A percentile compares a stretch with the other conserved stretches of the same genome.
Evolutionary conservation across 2,113 vertebrate species (phyloP).

Genomic region (Dromiciops gliroides): DNA sequence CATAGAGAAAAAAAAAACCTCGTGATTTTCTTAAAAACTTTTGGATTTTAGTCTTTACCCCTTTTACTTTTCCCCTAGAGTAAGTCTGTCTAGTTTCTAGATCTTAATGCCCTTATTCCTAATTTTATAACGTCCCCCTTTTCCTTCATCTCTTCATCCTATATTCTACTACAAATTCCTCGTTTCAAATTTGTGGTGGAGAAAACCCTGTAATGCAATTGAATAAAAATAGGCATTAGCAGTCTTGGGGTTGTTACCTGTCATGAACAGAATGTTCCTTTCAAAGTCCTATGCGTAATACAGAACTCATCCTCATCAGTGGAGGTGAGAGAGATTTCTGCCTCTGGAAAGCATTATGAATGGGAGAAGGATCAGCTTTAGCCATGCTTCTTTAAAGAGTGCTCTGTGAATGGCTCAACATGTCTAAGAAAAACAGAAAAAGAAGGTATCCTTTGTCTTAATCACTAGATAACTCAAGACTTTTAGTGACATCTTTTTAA

Average conservation of each 20-base stretch:
- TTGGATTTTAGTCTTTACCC: background rate
- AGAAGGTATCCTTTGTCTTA: background rate
- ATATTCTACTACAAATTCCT: background rate
- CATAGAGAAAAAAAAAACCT: slow-evolving; percentile 1
- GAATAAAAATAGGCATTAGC: slow-evolving; percentile 28
- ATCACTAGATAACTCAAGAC: slow-evolving; percentile 2
- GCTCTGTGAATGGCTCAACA: slow-evolving; percentile 8
- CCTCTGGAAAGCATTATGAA: slow-evolving; percentile 11
- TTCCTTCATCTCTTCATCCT: background rate
- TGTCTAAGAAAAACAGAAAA: slow-evolving; percentile 41
- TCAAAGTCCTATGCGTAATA: background rate
- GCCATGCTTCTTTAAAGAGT: background rate
- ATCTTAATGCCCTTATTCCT: slow-evolving; percentile 10
- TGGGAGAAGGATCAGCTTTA: background rate
- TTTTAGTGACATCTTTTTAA: slow-evolving; percentile 42
- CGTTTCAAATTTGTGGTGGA: background rate
- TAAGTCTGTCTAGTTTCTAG: slow-evolving; percentile 13
- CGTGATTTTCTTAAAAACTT: slow-evolving; percentile 14
- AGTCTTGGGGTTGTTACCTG: slow-evolving; percentile 13
- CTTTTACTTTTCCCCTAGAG: background rate
- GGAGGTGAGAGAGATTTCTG: slow-evolving; percentile 2
- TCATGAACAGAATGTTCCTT: background rate
- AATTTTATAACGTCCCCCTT: background rate
- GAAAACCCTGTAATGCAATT: background rate
- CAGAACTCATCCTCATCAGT: background rate